phyloP scores from a whole-genome alignment of 2,797 vertebrate genomes.

The Pipistrellus pygmaeus region DNA sequence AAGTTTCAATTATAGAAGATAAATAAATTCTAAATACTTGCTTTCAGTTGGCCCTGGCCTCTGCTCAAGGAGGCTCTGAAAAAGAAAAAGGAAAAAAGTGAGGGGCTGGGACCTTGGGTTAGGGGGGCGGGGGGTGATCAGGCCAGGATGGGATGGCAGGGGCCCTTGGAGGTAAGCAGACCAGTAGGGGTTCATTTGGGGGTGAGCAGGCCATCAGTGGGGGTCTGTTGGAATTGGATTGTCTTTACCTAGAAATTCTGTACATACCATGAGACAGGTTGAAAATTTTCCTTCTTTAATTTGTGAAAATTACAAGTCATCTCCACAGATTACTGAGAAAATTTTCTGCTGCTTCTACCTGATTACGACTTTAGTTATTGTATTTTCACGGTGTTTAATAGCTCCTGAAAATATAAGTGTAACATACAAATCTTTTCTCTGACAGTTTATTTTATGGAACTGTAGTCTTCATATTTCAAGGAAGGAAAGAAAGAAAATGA shows the following conservation, averaged over 20 bases:
- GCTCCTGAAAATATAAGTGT: neutral
- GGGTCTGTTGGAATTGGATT: neutral
- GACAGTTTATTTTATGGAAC: constrained; percentile 36
- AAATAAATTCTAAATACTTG: no score
- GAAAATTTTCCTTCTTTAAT: constrained; percentile 30
- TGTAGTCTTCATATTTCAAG: constrained; percentile 25
- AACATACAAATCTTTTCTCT: neutral
- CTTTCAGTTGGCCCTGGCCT: no score
- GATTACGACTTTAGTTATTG: neutral
- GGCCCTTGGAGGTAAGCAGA: no score
- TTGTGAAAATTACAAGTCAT: constrained; percentile 28
- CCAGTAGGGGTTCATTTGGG: no score
- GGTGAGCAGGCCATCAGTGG: no score
- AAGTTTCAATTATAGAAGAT: no score
- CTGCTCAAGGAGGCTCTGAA: no score
- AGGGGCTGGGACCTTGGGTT: no score
- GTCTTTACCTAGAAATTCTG: neutral
- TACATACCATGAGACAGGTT: neutral
- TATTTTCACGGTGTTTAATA: neutral
- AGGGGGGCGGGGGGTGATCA: no score
- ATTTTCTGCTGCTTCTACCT: neutral
- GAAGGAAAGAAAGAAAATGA: neutral
- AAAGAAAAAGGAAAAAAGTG: no score
- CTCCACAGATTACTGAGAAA: neutral
- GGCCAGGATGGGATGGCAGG: no score